Conservation (phyloP, 2,888 invertebrate species). For the Tryphoninae sp. region DNA sequence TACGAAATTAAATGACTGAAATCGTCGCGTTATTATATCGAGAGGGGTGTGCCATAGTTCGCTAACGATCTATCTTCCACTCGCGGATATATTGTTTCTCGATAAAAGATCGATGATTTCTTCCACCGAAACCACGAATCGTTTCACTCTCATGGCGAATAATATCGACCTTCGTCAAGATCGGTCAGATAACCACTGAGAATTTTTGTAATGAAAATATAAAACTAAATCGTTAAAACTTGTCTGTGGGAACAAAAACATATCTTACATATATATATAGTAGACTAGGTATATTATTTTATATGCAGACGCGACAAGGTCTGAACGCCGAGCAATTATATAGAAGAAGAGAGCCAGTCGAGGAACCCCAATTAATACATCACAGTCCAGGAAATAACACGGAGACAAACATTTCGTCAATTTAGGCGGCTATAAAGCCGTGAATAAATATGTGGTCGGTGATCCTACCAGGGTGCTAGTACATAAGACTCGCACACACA, state of each 20-base stretch:
- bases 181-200: slow-evolving; percentile 4
- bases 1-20: slow-evolving; percentile 75
- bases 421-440: slow-evolving; percentile 15
- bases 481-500: no score
- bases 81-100: neutral
- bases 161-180: neutral
- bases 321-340: neutral
- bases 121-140: neutral
- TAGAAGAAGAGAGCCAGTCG: neutral
- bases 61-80: slow-evolving; percentile 20
- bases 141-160: neutral
- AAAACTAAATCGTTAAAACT: neutral
- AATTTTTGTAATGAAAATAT: slow-evolving; percentile 18
- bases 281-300: neutral
- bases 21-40: slow-evolving; percentile 71
- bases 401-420: slow-evolving; percentile 2
- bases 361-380: slow-evolving; percentile 11
- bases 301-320: neutral
- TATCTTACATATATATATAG: neutral
- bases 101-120: neutral
- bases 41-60: slow-evolving; percentile 31
- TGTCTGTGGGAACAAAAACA: neutral
- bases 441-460: neutral
- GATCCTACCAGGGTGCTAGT: neutral
- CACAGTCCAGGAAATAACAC: slow-evolving; percentile 3